Percentiles rank a stretch among this genome's conserved stretches.
Conservation (phyloP, 2,888 invertebrate species). For the Agrotis exclamationis region DNA sequence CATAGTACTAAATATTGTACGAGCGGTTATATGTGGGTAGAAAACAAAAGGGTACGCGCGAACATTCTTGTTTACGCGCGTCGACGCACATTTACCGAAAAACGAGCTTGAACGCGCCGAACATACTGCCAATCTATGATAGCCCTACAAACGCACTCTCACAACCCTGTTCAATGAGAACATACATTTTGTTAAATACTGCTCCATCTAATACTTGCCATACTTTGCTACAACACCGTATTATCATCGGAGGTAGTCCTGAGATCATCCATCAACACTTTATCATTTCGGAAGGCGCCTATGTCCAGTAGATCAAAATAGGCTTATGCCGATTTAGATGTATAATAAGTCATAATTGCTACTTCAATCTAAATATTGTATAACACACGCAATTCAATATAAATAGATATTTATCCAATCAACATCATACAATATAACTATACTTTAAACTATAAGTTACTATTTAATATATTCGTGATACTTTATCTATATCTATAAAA, state of each 20-base stretch:
- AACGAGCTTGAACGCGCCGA: not conserved
- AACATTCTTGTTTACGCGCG: slow-evolving; percentile 21
- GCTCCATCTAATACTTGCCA: slow-evolving; percentile 64
- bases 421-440: slow-evolving; percentile 48
- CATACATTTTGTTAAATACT: slow-evolving; percentile 62
- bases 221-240: slow-evolving; percentile 47
- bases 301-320: not conserved
- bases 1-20: not conserved
- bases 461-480: slow-evolving; percentile 16
- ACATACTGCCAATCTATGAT: not conserved
- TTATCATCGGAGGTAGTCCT: slow-evolving; percentile 43
- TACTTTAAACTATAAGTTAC: slow-evolving; percentile 35
- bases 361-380: slow-evolving; percentile 14
- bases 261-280: slow-evolving; percentile 51
- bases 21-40: not conserved
- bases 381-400: slow-evolving; percentile 28
- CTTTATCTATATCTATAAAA: slow-evolving; percentile 13
- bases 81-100: not conserved
- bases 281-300: not conserved
- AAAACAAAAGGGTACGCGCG: not conserved
- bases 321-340: slow-evolving; percentile 16
- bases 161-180: slow-evolving; percentile 46
- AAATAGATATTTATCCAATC: slow-evolving; percentile 44
- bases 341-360: slow-evolving; percentile 27
- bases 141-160: slow-evolving; percentile 19